Base-by-base conservation (phyloP, 1,140 invertebrate species). In the Copidosoma floridanum region DNA sequence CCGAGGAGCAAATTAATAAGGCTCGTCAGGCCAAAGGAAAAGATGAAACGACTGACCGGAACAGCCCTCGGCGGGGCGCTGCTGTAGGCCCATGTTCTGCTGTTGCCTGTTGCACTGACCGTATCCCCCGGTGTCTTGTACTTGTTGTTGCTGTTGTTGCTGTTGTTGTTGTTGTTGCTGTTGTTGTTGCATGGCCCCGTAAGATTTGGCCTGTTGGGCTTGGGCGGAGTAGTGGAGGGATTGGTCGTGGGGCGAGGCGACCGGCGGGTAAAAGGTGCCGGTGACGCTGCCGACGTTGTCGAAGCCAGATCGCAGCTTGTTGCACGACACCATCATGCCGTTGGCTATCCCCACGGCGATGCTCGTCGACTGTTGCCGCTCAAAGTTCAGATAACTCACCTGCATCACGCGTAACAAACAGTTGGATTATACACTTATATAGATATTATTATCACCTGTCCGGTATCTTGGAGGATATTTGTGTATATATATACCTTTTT, bases 241-340 rank as follows among this genome's bases (percentile, higher is more conserved):
- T 66, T 89, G 87, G 68, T 91, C 89, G 70, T 90, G 88, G 16
- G 88, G 86, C 10, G 88, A 89, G 1, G 89, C 89, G 1, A 92
- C 87, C 1, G 90, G 90, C 12, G 90, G 90, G 76, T 91, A 92
- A 80, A 91, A 93, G 26, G 90, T 92, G 16, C 90, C 90, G n/a
- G 89, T 90, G 8, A 89, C 82, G 52, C 89, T 88, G 0, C 88
- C 87, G 64, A 90, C 88, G 69, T 90, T 89, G 18, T 90, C 83
- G 52, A 88, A 82, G 43, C 88, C 89, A 48, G 88, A 87, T 47
- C 82, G 71, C 38, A 82, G 65, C 74, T 90, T 91, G 43, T 89
- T 90, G 75, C 90, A 91, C 81, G 90, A 92, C 40, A 92, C 90
- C 76, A 92, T 91, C 88, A 93, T 90, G 11, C 90, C 90, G 65